These are phyloP conservation scores for Priocnemis perturbator DNA, from an alignment of 2,888 invertebrate species.

Conservation along the genomic window DNA sequence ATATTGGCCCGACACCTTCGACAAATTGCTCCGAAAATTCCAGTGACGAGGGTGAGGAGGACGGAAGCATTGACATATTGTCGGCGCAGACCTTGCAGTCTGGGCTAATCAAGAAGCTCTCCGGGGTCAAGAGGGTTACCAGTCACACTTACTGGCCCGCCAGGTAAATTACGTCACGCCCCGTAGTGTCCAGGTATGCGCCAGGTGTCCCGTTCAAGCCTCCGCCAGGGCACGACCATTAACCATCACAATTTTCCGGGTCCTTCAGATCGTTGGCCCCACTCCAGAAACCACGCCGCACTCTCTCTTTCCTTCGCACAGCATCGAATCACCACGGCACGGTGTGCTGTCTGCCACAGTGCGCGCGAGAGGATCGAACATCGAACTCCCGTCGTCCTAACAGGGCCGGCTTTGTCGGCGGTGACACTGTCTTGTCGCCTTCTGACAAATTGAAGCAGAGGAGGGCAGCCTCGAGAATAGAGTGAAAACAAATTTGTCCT, in stretches of 20 bases:
- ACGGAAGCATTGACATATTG: too few species aligned
- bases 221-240: slow-evolving; percentile 30
- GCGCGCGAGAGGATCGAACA: slow-evolving; percentile 45
- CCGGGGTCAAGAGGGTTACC: too few species aligned
- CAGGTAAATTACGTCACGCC: slow-evolving; percentile 65
- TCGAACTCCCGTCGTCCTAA: slow-evolving; percentile 42
- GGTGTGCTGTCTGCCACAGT: slow-evolving; percentile 44
- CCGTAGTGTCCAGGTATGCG: slow-evolving; percentile 49
- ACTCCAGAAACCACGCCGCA: neutral
- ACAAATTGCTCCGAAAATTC: slow-evolving; percentile 12
- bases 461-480: slow-evolving; percentile 30
- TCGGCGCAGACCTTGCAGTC: too few species aligned
- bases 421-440: slow-evolving; percentile 51
- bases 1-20: neutral
- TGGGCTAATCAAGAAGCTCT: too few species aligned
- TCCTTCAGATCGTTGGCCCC: slow-evolving; percentile 19
- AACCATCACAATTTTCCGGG: slow-evolving; percentile 42
- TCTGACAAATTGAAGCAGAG: slow-evolving; percentile 64
- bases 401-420: slow-evolving; percentile 56
- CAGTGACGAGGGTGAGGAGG: too few species aligned
- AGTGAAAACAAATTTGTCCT: slow-evolving; percentile 54
- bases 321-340: slow-evolving; percentile 19
- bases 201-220: slow-evolving; percentile 50
- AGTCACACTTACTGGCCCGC: slow-evolving; percentile 7
- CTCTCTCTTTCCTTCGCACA: neutral